Conservation (phyloP, 53 echinoderm and acorn worm species). For the Hippasteria phrygiana region DNA sequence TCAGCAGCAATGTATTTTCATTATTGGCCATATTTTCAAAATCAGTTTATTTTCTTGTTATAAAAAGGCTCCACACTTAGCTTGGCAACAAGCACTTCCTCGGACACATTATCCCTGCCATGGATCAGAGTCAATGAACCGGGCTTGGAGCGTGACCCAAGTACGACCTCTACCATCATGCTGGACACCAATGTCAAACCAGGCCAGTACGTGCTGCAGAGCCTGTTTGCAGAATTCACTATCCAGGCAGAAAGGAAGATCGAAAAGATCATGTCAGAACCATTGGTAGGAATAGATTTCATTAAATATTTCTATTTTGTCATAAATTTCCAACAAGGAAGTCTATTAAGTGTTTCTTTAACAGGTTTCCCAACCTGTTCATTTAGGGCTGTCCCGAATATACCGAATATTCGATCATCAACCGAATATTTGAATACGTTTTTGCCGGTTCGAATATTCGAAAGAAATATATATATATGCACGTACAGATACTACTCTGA, state of each 20-base stretch:
- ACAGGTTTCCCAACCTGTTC: no score
- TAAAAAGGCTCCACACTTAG: slow-evolving; percentile 72
- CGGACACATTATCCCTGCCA: slow-evolving; percentile 83
- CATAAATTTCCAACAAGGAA: no score
- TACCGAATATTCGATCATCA: no score
- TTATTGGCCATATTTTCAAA: not conserved
- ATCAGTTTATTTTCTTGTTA: not conserved
- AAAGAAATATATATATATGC: no score
- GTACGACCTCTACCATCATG: slow-evolving; percentile 82
- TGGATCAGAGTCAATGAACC: slow-evolving; percentile 78
- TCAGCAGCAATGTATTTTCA: not conserved
- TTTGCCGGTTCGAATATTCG: no score
- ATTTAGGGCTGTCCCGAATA: no score
- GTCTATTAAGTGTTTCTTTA: no score
- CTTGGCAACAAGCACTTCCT: slow-evolving; percentile 86
- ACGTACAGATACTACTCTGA: no score
- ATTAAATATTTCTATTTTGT: not conserved
- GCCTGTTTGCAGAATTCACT: slow-evolving; percentile 98
- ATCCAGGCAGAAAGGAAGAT: slow-evolving; percentile 98
- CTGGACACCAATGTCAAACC: slow-evolving; percentile 99
- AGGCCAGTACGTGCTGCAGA: slow-evolving; percentile 98
- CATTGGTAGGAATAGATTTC: slow-evolving; percentile 71
- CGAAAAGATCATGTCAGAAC: slow-evolving; percentile 97
- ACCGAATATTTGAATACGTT: no score
- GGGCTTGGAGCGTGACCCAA: slow-evolving; percentile 76